Base-by-base conservation (phyloP, 2,797 vertebrate genomes). In the Tokudaia tokunoshimensis region DNA sequence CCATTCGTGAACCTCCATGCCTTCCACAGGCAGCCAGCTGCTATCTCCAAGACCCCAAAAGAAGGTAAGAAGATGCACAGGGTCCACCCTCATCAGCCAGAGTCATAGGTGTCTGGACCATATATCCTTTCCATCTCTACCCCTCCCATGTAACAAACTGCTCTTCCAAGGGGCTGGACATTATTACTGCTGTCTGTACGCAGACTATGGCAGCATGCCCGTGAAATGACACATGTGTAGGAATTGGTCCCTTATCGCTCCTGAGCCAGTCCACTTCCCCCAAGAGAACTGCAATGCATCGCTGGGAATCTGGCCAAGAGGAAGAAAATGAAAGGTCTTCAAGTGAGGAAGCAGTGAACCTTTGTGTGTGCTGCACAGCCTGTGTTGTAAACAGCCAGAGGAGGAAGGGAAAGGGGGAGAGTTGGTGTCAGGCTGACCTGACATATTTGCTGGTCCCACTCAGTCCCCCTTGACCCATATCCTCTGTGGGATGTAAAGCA, bases 51-150 rank as follows among this genome's bases (percentile, higher is more conserved):
- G 89, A 92, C 47, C 78, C 94, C 59, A 37, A 72, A 80, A 85
- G 94, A 97, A 97, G 98, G 99, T 99, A 98, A 98, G 98, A 55
- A 84, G 82, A 80, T 0, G 13, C 7, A 0, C n/a, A 31, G 74
- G 34, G 11, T 57, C 20, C 0, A 6, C 37, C 20, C 10, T 2
- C 2, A 63, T 8, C 70, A 15, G n/a, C 9, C 0, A 3, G 34
- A 5, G 75, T 52, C n/a, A 34, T 31, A 17, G 67, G 0, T 1
- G 5, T 29, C 80, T 24, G 1, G 3, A 4, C 65, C 59, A 67
- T 19, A 76, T 3, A 1, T 63, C 65, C 14, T 50, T 4, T 80
- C 17, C 1, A 41, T 0, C 1, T 24, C 29, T 52, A 22, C 12
- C 31, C 74, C 1, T 6, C 65, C 31, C 84, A 29, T 52, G 29